A percentile compares a stretch with the other conserved stretches of the same genome.
These are phyloP conservation scores for Drosophila suboccidentalis DNA, from an alignment of 2,888 invertebrate genomes.

Conservation along the genomic window DNA sequence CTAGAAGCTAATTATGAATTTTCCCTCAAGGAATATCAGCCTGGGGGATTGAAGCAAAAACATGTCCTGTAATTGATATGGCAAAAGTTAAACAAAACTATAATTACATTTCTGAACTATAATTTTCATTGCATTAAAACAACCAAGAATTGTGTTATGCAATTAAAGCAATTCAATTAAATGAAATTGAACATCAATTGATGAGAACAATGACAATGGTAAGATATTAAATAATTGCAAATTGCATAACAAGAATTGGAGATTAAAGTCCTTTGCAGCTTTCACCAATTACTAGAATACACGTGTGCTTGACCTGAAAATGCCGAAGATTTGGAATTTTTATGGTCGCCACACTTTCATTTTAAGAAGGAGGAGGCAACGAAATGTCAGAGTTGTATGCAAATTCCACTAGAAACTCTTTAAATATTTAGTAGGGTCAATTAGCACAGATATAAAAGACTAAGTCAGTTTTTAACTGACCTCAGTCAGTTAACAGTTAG, in stretches of 20 bases:
- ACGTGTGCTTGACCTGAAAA: conserved; percentile 4
- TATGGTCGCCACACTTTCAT: conserved; percentile 4
- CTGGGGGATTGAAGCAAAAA: background rate
- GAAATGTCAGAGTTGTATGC: conserved; percentile 22
- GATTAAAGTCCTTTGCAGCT: conserved; percentile 9
- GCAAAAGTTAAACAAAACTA: conserved; percentile 1
- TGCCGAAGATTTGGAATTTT: background rate
- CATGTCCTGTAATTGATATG: conserved; percentile 3
- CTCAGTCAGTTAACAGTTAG: conserved; percentile 19
- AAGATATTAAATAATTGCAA: background rate
- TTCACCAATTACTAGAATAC: conserved; percentile 13
- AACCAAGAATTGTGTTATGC: background rate
- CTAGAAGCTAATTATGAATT: background rate
- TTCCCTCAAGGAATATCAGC: background rate
- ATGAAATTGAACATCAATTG: background rate
- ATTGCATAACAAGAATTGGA: background rate
- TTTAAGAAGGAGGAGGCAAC: conserved; percentile 1
- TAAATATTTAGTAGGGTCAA: conserved; percentile 21
- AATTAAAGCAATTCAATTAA: background rate
- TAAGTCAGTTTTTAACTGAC: conserved; percentile 8
- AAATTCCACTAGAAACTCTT: conserved; percentile 18
- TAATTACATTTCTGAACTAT: conserved; percentile 3
- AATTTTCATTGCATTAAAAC: background rate
- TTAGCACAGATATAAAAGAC: conserved; percentile 11
- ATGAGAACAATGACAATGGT: background rate